Base-by-base conservation (phyloP, 2,113 vertebrate species). In the Microtus richardsoni region DNA sequence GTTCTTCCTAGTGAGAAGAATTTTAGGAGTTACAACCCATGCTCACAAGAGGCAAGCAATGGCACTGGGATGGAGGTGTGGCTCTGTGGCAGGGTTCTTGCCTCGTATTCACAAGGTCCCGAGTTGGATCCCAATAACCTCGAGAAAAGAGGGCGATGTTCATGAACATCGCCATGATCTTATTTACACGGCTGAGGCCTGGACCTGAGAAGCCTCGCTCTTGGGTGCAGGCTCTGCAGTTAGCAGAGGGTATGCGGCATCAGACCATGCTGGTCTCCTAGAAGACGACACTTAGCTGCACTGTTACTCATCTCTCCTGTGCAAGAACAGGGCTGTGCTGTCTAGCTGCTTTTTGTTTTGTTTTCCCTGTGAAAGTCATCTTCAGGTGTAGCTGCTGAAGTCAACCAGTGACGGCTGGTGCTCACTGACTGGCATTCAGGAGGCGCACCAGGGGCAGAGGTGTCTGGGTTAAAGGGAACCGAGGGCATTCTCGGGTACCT, bases 1-100 rank as follows among this genome's bases (percentile, higher is more conserved):
- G 96, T 99, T 99, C 98, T 99, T 99, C 98, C 99, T 99, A 66
- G 96, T 78, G 5, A 82, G 93, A 95, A 70, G 71, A 3, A 91
- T 95, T 97, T 96, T 44, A 93, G 47, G 66, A 93, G 36, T 52
- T 30, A 88, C 19, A 49, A 41, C 6, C 36, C 1, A 22, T 16
- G 49, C 7, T 62, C 10, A 4, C 16, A 83, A 70, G 7, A 33
- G 47, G 33, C 36, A 66, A 71, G 36, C 21, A 12, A 19, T 12
- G 6, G 60, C 49, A 10, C 30, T 19, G 33, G 44, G 68, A 26
- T 3, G 14, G 28, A 33, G 52, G 66, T 3, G 11, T 2, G 41
- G 39, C 77, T 52, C 33, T n/a, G 75, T 14, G 28, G 58, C 11
- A 73, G 28, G 39, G 64, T 36, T 26, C 44, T 33, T 17, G 68